Evolutionary conservation across 2,113 vertebrate species (phyloP).

Genomic region (Megalops atlanticus): DNA sequence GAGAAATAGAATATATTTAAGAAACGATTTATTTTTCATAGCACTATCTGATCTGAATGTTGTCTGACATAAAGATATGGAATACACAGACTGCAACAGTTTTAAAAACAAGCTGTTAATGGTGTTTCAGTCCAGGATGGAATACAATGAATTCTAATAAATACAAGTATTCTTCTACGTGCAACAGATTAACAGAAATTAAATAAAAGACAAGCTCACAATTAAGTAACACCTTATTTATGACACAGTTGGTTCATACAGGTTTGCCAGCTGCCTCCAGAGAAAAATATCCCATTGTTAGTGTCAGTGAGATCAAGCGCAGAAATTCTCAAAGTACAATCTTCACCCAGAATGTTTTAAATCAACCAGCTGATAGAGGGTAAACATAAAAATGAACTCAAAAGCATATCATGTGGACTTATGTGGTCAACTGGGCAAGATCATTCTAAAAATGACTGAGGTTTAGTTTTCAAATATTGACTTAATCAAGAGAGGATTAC

Average conservation of each 20-base stretch:
- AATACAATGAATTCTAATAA: neutral
- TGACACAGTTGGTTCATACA: neutral
- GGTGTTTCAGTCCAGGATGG: neutral
- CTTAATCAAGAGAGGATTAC: neutral
- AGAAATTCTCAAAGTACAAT: neutral
- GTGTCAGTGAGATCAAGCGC: neutral
- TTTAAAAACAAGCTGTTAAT: neutral
- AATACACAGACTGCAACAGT: neutral
- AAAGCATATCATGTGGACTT: neutral
- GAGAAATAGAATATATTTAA: neutral
- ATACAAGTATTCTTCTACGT: neutral
- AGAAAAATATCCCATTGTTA: neutral
- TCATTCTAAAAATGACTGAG: neutral
- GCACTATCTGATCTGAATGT: neutral
- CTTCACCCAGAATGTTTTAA: neutral
- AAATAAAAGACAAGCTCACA: neutral
- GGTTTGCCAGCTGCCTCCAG: neutral
- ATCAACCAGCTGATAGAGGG: neutral
- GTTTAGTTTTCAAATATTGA: neutral
- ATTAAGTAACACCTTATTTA: neutral
- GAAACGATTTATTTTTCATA: neutral
- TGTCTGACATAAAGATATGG: neutral
- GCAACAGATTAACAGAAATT: neutral
- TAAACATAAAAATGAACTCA: neutral
- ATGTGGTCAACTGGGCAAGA: neutral